Evolutionary conservation across 2,888 invertebrate genomes (phyloP).

Genomic region (Drosophila niveifrons): DNA sequence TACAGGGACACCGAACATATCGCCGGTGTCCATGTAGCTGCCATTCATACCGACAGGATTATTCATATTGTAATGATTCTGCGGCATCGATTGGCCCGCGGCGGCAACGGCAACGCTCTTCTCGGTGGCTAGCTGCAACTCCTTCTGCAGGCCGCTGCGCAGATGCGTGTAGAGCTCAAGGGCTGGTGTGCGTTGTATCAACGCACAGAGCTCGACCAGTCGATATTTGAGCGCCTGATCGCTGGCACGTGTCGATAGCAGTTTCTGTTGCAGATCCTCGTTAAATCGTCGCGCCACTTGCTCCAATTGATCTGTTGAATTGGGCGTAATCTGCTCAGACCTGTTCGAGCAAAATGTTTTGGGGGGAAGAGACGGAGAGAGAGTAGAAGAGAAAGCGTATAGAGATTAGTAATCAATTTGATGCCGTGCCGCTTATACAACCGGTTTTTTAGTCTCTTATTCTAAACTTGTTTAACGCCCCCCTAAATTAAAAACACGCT

Average conservation of each 20-base stretch:
- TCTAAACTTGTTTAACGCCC: background rate
- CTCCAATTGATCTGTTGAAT: slow-evolving; percentile 73
- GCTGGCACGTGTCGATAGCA: slow-evolving; percentile 73
- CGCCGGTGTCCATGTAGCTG: slow-evolving; percentile 57
- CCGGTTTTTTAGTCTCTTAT: background rate
- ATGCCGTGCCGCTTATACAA: background rate
- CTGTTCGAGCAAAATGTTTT: slow-evolving; percentile 23
- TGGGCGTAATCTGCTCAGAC: slow-evolving; percentile 76
- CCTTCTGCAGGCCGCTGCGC: slow-evolving; percentile 82
- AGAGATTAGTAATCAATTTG: slow-evolving; percentile 2
- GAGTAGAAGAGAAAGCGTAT: background rate
- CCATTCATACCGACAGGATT: slow-evolving; percentile 50
- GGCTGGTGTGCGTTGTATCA: slow-evolving; percentile 76
- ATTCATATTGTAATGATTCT: slow-evolving; percentile 77
- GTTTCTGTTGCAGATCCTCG: slow-evolving; percentile 82
- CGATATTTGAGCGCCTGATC: slow-evolving; percentile 80
- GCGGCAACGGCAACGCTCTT: slow-evolving; percentile 63
- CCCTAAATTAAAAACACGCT: background rate
- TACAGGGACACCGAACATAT: slow-evolving; percentile 32
- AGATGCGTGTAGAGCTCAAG: slow-evolving; percentile 82
- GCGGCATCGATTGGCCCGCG: slow-evolving; percentile 70
- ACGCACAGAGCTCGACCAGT: slow-evolving; percentile 78
- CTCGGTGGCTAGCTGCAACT: slow-evolving; percentile 82
- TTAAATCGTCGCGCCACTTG: slow-evolving; percentile 81
- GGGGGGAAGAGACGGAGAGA: background rate